These are phyloP conservation scores for Drosophila parthenogenetica DNA, from an alignment of 2,888 invertebrate genomes.

Conservation along the genomic window DNA sequence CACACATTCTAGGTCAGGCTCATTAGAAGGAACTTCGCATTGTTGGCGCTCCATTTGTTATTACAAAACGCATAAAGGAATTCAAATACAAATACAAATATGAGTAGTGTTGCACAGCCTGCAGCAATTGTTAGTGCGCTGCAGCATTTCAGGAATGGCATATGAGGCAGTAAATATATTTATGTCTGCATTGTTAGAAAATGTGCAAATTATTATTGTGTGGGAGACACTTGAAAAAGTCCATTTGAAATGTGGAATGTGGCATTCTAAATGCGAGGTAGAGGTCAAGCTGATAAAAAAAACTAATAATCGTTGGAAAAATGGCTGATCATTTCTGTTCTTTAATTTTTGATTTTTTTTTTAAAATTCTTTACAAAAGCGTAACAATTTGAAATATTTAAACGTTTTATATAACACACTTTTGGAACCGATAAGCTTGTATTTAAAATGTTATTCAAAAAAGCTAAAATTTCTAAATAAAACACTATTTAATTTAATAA, in stretches of 20 bases:
- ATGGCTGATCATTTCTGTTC: too few relatives aligned
- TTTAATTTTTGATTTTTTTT: too few relatives aligned
- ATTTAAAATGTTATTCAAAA: too few relatives aligned
- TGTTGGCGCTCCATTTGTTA: conserved; percentile 57
- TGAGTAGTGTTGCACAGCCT: conserved; percentile 33
- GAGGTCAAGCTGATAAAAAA: neutral
- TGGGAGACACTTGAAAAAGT: conserved; percentile 32
- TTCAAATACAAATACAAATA: conserved; percentile 43
- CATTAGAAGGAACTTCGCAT: conserved; percentile 67
- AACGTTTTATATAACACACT: too few relatives aligned
- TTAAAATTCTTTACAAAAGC: too few relatives aligned
- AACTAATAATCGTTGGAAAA: too few relatives aligned
- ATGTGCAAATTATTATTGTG: conserved; percentile 45
- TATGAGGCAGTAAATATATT: conserved; percentile 40
- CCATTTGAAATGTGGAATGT: conserved; percentile 24
- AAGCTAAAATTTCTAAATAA: too few relatives aligned
- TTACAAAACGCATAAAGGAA: conserved; percentile 57
- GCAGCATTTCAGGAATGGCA: conserved; percentile 32
- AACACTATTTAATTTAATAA: too few relatives aligned
- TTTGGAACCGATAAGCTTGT: too few relatives aligned
- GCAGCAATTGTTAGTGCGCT: conserved; percentile 29
- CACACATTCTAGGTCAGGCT: conserved; percentile 63
- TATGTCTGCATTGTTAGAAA: conserved; percentile 32
- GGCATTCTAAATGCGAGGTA: conserved; percentile 14
- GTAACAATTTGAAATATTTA: too few relatives aligned